Base-by-base conservation (phyloP, 2,888 invertebrate species). In the Yponomeuta plumbellus region DNA sequence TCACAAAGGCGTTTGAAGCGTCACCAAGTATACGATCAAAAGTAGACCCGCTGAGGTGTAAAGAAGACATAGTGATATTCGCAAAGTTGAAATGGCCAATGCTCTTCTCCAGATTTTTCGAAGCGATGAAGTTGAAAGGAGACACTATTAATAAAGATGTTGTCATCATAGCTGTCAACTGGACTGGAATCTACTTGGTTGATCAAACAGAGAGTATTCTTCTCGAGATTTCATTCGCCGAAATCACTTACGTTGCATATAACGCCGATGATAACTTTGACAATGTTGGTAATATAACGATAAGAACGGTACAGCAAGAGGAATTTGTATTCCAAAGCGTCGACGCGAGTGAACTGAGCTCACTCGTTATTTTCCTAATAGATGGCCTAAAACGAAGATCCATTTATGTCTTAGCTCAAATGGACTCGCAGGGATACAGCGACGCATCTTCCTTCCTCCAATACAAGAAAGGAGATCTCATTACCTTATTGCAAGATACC, bases 71-170 rank as follows among this genome's bases (percentile, higher is more conserved):
- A 66, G 97, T 98, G 0, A 94, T 95, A 75, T 98, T 96, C 84
- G 96, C 97, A 1, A 97, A 97, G 88, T 91, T 96, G 69, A 96
- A 97, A 73, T 99, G 98, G 98, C 97, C 98, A 0, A 94, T 99
- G 83, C 89, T 98, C 8, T 99, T 99, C 84, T 98, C 98, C 0
- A 93, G 97, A 77, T 98, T 98, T 83, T 99, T 96, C 78, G 98
- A 99, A 89, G 97, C 96, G 0, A 92, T 95, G n/a, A 95, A 95
- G 79, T 85, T 94, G 63, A 94, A 94, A 69, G 96, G 96, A 0
- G 94, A 95, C 0, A 90, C 92, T 39, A 90, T 95, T 10, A 89
- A 92, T 10, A 93, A 93, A 72, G 93, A 94, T 73, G 94, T 97
- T 73, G 93, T 98, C 22, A 97, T 99, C 66, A 95, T 99, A 70